Evolutionary conservation across 2,888 invertebrate species (phyloP).

Genomic region (Tetheella fluctuosa): DNA sequence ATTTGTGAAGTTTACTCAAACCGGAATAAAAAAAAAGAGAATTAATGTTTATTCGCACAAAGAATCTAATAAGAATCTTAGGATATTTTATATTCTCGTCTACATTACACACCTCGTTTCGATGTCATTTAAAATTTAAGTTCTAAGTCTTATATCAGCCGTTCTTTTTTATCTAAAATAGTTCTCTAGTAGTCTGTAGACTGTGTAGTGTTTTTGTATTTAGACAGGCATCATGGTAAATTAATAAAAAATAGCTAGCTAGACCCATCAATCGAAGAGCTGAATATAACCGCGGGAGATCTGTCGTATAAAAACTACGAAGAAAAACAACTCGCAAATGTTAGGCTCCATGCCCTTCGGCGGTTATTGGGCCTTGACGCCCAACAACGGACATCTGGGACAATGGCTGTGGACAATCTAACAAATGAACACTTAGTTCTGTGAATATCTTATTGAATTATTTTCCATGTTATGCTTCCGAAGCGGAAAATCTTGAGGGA

Average conservation of each 20-base stretch:
- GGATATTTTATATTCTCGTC: no score
- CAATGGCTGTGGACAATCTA: constrained; percentile 29
- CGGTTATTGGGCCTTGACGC: constrained; percentile 21
- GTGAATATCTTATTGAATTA: constrained; percentile 4
- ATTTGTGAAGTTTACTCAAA: neutral
- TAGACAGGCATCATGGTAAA: no score
- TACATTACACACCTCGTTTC: no score
- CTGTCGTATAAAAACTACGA: neutral
- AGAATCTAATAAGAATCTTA: no score
- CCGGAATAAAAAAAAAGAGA: neutral
- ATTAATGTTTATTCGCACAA: neutral
- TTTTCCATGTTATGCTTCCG: neutral
- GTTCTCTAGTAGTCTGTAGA: no score
- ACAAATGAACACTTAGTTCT: constrained; percentile 22
- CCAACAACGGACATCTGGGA: constrained; percentile 29
- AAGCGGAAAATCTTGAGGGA: constrained; percentile 4
- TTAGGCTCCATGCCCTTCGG: constrained; percentile 1
- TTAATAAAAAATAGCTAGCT: neutral
- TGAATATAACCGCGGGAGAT: neutral
- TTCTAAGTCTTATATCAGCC: no score
- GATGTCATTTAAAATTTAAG: no score
- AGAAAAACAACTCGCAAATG: neutral
- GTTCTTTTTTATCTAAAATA: no score
- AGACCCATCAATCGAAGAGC: neutral
- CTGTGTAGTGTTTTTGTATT: no score